phyloP scores from a whole-genome alignment of 2,797 vertebrate genomes.

The Sciurus carolinensis region DNA sequence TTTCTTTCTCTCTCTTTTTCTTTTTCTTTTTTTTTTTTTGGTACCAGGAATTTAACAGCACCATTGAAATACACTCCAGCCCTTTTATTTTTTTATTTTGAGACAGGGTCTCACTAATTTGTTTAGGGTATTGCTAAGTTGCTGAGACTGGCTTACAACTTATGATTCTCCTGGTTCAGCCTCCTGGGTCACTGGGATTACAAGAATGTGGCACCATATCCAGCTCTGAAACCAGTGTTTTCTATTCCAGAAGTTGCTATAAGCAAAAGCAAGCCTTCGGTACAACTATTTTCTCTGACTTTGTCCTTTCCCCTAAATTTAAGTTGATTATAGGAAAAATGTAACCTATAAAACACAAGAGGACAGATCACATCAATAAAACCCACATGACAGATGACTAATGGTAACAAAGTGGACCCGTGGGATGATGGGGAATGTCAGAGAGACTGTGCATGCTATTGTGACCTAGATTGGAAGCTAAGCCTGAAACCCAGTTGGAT shows the following conservation, averaged over 20 bases:
- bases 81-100: too few species aligned
- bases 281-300: conserved; percentile 4
- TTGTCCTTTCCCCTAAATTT: conserved; percentile 75
- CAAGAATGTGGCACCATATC: too few species aligned
- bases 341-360: conserved; percentile 62
- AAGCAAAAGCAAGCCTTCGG: background rate
- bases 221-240: conserved; percentile 44
- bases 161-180: too few species aligned
- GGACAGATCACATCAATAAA: conserved; percentile 62
- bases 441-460: background rate
- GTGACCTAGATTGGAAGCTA: conserved; percentile 66
- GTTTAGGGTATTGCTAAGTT: too few species aligned
- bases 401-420: conserved; percentile 41
- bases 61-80: too few species aligned
- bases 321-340: conserved; percentile 68
- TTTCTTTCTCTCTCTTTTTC: too few species aligned
- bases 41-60: too few species aligned
- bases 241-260: conserved; percentile 1
- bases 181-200: too few species aligned
- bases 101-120: too few species aligned
- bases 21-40: too few species aligned
- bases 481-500: background rate
- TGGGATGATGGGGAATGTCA: background rate
- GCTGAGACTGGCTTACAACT: too few species aligned
- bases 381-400: conserved; percentile 62